These are phyloP conservation scores for Mormyrus iriodes DNA, from an alignment of 2,113 vertebrate species.

Conservation along the genomic window DNA sequence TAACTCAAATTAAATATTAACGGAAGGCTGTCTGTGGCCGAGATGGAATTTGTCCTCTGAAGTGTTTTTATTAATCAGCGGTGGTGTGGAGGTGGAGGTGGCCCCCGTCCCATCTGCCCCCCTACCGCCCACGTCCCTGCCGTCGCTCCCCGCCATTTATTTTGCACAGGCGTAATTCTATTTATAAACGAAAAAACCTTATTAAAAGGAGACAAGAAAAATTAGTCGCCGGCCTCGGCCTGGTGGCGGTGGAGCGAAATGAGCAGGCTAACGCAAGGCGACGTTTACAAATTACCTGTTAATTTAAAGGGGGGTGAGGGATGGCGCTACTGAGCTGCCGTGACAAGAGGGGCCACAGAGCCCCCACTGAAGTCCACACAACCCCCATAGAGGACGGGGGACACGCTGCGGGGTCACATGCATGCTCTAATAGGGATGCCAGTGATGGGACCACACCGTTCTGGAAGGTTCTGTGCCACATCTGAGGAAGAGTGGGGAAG, in stretches of 20 bases:
- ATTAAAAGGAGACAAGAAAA: constrained; percentile 97
- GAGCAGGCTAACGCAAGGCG: constrained; percentile 98
- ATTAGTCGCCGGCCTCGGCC: constrained; percentile 86
- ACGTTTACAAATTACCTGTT: constrained; percentile 99
- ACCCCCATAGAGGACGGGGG: neutral
- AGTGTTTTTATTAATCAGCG: constrained; percentile 83
- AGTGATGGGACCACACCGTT: neutral
- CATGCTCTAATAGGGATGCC: neutral
- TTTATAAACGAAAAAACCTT: constrained; percentile 99
- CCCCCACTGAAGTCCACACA: constrained; percentile 60
- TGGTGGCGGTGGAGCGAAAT: constrained; percentile 97
- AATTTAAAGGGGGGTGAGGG: constrained; percentile 99
- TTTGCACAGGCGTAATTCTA: constrained; percentile 96
- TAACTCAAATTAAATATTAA: constrained; percentile 86
- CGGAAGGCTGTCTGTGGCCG: constrained; percentile 74
- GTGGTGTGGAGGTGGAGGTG: constrained; percentile 68
- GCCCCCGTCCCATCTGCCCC: constrained; percentile 74
- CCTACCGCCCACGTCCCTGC: constrained; percentile 66
- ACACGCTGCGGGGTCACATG: constrained; percentile 30
- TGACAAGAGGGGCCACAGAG: constrained; percentile 85
- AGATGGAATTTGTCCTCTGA: constrained; percentile 83
- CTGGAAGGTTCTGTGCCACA: neutral
- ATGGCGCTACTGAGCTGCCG: constrained; percentile 93
- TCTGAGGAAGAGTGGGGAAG: neutral
- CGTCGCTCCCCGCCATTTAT: constrained; percentile 97